Percentiles rank a stretch among this genome's conserved stretches.
Evolutionary conservation across 2,113 vertebrate genomes (phyloP).

Genomic region (Pygoscelis antarcticus): DNA sequence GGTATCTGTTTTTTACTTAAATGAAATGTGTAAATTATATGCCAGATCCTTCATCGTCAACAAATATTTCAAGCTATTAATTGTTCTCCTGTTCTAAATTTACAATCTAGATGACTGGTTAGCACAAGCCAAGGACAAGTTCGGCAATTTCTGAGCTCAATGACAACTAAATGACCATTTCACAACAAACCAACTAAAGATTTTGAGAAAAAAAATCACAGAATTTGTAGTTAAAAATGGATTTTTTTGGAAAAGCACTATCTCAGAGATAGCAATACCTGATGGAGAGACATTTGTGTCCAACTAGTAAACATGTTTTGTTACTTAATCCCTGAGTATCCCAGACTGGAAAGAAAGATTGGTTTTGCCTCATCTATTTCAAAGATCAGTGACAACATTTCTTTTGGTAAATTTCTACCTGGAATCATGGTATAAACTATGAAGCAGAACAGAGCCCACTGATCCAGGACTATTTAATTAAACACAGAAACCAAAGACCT

Average conservation of each 20-base stretch:
- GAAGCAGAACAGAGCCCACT: neutral
- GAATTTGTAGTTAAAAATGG: neutral
- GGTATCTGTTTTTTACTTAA: neutral
- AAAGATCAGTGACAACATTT: neutral
- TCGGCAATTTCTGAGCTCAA: neutral
- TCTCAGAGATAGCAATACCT: neutral
- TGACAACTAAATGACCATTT: neutral
- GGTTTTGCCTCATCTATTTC: neutral
- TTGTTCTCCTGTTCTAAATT: neutral
- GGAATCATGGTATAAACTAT: neutral
- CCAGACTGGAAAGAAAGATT: neutral
- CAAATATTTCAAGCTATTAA: neutral
- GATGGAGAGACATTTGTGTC: neutral
- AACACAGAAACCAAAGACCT: neutral
- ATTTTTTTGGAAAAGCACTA: neutral
- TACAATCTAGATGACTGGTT: neutral
- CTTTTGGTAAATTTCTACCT: neutral
- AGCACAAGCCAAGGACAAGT: neutral
- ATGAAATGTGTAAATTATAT: neutral
- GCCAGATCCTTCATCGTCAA: neutral
- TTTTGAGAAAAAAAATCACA: neutral
- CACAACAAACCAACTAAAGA: neutral
- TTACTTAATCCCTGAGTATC: neutral
- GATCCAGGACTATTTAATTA: neutral
- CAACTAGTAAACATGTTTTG: neutral